Conservation (phyloP, 2,888 invertebrate genomes). For the Proisotoma minuta region DNA sequence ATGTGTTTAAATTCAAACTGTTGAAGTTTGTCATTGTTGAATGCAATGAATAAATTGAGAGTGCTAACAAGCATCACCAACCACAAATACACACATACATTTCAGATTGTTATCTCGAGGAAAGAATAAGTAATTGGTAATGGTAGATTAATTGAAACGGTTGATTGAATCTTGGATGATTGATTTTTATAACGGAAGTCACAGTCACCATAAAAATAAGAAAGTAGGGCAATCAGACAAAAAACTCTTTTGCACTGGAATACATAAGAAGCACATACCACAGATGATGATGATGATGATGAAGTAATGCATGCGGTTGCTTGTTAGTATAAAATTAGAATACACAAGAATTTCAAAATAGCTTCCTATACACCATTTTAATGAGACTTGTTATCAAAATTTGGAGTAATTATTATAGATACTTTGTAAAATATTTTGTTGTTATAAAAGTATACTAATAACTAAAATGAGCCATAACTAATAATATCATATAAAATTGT, state of each 20-base stretch:
- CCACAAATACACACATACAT: no score
- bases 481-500: not conserved
- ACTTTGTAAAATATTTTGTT: not conserved
- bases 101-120: not conserved
- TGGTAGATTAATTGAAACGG: slow-evolving; percentile 35
- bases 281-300: not conserved
- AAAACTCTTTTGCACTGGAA: not conserved
- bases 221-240: slow-evolving; percentile 46
- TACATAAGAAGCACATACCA: not conserved
- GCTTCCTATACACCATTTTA: not conserved
- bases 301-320: not conserved
- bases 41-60: no score
- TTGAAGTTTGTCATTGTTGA: no score
- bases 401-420: not conserved
- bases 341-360: no score
- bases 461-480: slow-evolving; percentile 2
- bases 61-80: no score
- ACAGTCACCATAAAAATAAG: slow-evolving; percentile 31
- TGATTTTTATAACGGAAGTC: slow-evolving; percentile 46
- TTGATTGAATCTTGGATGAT: slow-evolving; percentile 47
- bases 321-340: not conserved
- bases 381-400: not conserved
- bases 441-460: not conserved
- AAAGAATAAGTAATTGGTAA: not conserved
- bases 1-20: no score